These are phyloP conservation scores for Semnopithecus entellus DNA, from an alignment of 2,113 vertebrate genomes.

Conservation along the genomic window DNA sequence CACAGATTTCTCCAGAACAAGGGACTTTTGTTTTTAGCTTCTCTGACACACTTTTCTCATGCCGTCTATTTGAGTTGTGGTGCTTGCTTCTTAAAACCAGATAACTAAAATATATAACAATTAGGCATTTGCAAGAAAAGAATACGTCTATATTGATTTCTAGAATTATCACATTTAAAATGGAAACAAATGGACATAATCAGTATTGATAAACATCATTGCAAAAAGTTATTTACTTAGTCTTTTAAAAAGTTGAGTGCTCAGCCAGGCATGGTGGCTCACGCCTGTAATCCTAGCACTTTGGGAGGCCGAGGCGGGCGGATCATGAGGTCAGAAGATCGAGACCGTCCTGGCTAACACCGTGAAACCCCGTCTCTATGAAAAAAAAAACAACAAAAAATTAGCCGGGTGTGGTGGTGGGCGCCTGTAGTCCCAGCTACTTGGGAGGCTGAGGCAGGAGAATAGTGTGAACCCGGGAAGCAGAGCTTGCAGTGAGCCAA, in stretches of 20 bases:
- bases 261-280: fast-evolving
- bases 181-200: background rate
- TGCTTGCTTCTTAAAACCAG: background rate
- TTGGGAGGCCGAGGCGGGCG: too few species aligned
- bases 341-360: too few species aligned
- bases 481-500: too few species aligned
- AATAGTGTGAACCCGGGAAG: too few species aligned
- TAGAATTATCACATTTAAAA: background rate
- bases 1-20: background rate
- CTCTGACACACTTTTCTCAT: background rate
- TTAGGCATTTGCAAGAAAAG: background rate
- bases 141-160: background rate
- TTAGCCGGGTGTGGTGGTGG: too few species aligned
- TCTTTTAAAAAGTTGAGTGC: background rate
- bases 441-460: too few species aligned
- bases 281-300: too few species aligned
- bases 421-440: too few species aligned
- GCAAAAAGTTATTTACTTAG: background rate
- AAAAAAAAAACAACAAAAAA: too few species aligned
- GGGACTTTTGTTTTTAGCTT: background rate
- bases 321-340: too few species aligned
- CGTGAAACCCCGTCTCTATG: fast-evolving
- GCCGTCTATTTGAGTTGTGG: background rate
- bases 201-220: background rate
- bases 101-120: background rate